Evolutionary conservation across 2,888 invertebrate genomes (phyloP).

Genomic region (Drosophila mettleri): DNA sequence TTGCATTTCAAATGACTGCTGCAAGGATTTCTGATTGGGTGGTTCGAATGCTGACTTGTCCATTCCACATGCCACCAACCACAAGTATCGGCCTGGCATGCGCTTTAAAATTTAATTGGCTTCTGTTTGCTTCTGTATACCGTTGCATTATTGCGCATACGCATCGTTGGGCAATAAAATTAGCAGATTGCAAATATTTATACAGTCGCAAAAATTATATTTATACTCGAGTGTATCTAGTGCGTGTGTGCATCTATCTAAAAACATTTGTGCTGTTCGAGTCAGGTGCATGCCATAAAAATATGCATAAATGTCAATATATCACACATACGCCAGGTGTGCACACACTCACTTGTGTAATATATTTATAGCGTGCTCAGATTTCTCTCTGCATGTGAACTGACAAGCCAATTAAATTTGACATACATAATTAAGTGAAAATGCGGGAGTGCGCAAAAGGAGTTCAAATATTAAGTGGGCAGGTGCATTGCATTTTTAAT

Average conservation of each 20-base stretch:
- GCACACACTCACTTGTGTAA: constrained; percentile 46
- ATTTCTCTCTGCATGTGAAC: constrained; percentile 44
- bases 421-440: constrained; percentile 72
- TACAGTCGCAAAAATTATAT: constrained; percentile 49
- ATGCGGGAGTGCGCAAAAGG: constrained; percentile 41
- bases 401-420: constrained; percentile 79
- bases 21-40: constrained; percentile 53
- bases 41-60: constrained; percentile 24
- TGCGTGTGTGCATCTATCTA: constrained; percentile 19
- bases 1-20: constrained; percentile 59
- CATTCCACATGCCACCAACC: neutral
- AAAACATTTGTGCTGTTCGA: constrained; percentile 36
- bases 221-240: constrained; percentile 13
- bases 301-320: constrained; percentile 9
- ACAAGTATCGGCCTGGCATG: neutral
- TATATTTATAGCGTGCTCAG: constrained; percentile 63
- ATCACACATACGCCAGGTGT: constrained; percentile 67
- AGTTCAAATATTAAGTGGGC: constrained; percentile 52
- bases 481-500: constrained; percentile 69
- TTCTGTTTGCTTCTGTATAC: constrained; percentile 18
- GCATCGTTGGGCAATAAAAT: constrained; percentile 53
- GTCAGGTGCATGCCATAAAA: constrained; percentile 20
- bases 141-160: constrained; percentile 44
- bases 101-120: constrained; percentile 57
- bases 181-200: constrained; percentile 67